phyloP scores from a whole-genome alignment of 2,797 vertebrate genomes.

The Cercopithecus mitis region DNA sequence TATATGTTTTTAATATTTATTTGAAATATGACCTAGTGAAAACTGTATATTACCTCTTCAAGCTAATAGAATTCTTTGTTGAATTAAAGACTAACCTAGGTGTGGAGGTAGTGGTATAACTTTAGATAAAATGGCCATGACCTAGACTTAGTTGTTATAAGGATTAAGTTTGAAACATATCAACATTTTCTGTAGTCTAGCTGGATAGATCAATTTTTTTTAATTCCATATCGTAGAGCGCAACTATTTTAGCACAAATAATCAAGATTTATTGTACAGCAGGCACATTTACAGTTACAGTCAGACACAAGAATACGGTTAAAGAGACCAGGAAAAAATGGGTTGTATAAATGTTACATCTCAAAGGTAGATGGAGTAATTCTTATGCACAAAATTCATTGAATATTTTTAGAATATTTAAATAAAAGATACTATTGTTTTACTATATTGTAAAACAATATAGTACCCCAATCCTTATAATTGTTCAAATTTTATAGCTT shows the following conservation, averaged over 20 bases:
- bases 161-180: neutral
- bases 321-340: neutral
- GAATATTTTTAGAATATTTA: neutral
- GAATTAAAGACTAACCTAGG: neutral
- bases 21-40: neutral
- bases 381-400: neutral
- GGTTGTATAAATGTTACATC: neutral
- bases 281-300: neutral
- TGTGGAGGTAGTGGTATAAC: neutral
- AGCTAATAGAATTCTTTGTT: neutral
- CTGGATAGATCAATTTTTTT: neutral
- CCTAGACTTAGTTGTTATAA: neutral
- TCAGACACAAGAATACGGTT: neutral
- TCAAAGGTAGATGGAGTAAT: neutral
- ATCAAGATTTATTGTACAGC: neutral
- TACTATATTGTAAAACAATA: neutral
- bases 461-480: neutral
- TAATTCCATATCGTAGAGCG: neutral
- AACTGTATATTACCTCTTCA: neutral
- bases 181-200: neutral
- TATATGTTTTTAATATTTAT: neutral
- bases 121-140: neutral
- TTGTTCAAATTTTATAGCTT: neutral
- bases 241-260: neutral
- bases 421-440: neutral